Evolutionary conservation across 2,888 invertebrate species (phyloP).

Genomic region (Actias luna): DNA sequence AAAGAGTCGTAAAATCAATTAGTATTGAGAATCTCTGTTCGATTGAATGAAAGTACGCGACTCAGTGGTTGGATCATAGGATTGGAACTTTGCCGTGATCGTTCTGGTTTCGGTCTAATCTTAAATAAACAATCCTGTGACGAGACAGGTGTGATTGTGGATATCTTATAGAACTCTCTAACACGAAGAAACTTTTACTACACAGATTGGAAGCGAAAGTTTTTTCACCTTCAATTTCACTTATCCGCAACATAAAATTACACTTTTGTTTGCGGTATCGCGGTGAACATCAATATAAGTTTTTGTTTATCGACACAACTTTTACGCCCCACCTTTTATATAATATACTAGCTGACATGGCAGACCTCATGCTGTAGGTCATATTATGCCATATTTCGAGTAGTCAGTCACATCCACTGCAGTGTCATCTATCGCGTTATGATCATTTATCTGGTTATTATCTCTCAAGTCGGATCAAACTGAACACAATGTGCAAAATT

Average conservation of each 20-base stretch:
- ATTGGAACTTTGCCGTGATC: conserved; percentile 17
- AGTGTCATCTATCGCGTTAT: too few species aligned
- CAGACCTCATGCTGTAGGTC: too few species aligned
- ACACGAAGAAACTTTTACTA: neutral
- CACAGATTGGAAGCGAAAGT: conserved; percentile 5
- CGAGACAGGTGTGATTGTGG: neutral
- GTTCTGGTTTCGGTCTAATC: conserved; percentile 13
- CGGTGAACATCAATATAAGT: neutral
- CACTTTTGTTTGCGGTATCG: neutral
- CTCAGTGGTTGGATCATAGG: conserved; percentile 10
- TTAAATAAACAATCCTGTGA: conserved; percentile 13
- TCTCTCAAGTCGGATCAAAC: too few species aligned
- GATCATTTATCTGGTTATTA: too few species aligned
- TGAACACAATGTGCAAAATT: too few species aligned
- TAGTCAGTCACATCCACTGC: too few species aligned
- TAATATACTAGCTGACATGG: too few species aligned
- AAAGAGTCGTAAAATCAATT: neutral
- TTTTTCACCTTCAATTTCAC: neutral
- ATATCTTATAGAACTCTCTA: neutral
- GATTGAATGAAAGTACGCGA: neutral
- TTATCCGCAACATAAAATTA: neutral
- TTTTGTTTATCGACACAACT: neutral
- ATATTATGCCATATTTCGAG: too few species aligned
- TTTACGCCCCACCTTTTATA: neutral
- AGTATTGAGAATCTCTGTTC: conserved; percentile 2